These are phyloP conservation scores for Heliconius eleuchia DNA, from an alignment of 1,140 invertebrate species.

Conservation along the genomic window DNA sequence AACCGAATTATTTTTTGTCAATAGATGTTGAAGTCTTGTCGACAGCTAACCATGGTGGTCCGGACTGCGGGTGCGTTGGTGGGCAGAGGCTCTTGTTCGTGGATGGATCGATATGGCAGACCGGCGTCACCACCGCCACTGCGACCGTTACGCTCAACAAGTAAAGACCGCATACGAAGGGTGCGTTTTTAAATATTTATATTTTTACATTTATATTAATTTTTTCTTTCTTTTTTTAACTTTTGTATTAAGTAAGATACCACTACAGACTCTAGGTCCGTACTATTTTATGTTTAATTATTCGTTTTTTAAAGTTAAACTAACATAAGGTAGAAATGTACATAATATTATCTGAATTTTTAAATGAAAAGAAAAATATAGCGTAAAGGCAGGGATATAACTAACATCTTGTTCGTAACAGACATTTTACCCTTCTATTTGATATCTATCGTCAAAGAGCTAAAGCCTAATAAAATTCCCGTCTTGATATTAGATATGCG, in stretches of 20 bases:
- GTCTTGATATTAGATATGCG: not conserved
- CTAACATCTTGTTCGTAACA: not conserved
- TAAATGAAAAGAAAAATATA: not conserved
- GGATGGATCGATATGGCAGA: constrained; percentile 94
- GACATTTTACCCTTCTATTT: not conserved
- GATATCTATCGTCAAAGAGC: not conserved
- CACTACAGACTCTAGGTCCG: too few relatives aligned
- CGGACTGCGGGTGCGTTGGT: constrained; percentile 83
- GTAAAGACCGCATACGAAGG: constrained; percentile 83
- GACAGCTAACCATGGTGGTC: constrained; percentile 93
- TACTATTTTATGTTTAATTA: not conserved
- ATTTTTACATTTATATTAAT: not conserved
- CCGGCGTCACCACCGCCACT: constrained; percentile 89
- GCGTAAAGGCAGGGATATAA: not conserved
- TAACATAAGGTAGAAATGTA: too few relatives aligned
- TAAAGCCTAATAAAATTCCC: constrained; percentile 6
- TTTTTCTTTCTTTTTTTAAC: too few relatives aligned
- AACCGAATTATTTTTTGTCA: not conserved
- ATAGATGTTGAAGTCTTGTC: constrained; percentile 94
- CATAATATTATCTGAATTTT: too few relatives aligned
- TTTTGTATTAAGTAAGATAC: too few relatives aligned
- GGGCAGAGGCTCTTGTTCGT: constrained; percentile 91
- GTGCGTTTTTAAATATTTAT: constrained; percentile 58
- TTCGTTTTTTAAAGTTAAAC: not conserved
- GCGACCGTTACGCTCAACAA: constrained; percentile 79